Evolutionary conservation across 2,113 vertebrate genomes (phyloP).

Genomic region (Nesoenas mayeri): DNA sequence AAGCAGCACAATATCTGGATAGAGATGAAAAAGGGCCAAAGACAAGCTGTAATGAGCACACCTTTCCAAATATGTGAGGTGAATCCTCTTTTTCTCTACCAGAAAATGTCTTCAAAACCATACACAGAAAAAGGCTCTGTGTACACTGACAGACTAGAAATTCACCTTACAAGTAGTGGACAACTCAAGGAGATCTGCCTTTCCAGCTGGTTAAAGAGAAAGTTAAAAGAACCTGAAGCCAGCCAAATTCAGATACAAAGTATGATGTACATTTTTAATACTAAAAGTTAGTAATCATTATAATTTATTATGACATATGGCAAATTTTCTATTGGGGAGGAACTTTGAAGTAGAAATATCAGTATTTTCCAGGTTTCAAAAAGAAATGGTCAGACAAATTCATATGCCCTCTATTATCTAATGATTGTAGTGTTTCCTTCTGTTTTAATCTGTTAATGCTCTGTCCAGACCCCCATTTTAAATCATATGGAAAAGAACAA

Average conservation of each 20-base stretch:
- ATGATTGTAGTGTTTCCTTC: not conserved
- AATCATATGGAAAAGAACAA: not conserved
- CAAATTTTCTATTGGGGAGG: not conserved
- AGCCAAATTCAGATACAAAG: not conserved
- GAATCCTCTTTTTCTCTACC: not conserved
- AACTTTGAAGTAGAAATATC: not conserved
- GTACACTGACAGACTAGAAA: not conserved
- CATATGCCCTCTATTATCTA: not conserved
- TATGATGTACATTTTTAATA: not conserved
- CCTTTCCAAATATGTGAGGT: not conserved
- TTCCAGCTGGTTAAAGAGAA: not conserved
- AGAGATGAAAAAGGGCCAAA: not conserved
- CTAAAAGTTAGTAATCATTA: not conserved
- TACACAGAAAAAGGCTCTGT: not conserved
- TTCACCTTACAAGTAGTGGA: not conserved
- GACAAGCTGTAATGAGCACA: not conserved
- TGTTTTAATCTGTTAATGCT: not conserved
- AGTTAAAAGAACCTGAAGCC: not conserved
- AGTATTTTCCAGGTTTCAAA: not conserved
- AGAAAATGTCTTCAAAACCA: not conserved
- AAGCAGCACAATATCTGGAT: not conserved
- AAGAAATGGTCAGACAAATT: not conserved
- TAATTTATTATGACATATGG: not conserved
- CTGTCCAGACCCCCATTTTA: not conserved
- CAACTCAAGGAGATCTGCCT: not conserved